These are phyloP conservation scores for Acropora tenuis DNA, from an alignment of 64 coral and sea anemone genomes.

Conservation along the genomic window DNA sequence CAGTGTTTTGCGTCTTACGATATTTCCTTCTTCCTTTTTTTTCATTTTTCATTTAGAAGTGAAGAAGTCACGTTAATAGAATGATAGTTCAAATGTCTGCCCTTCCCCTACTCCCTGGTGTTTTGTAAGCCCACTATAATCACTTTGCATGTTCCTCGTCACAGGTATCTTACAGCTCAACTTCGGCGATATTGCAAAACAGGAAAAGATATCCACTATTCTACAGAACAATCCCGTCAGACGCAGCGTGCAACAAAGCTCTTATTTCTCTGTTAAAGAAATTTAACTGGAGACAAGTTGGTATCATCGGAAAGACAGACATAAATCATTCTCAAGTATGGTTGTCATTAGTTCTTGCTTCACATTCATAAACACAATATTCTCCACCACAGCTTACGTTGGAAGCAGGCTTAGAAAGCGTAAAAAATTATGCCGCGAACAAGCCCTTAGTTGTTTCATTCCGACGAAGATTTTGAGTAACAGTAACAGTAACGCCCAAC, in stretches of 20 bases:
- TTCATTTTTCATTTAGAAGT: too few relatives aligned
- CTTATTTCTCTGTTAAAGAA: constrained; percentile 57
- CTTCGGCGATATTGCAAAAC: constrained; percentile 54
- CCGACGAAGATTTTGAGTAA: too few relatives aligned
- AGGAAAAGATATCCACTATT: constrained; percentile 69
- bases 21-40: too few relatives aligned
- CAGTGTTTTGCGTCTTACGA: too few relatives aligned
- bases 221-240: constrained; percentile 72
- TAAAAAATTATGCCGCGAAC: too few relatives aligned
- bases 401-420: too few relatives aligned
- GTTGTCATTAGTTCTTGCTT: neutral
- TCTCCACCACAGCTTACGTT: neutral
- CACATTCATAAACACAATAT: neutral
- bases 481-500: too few relatives aligned
- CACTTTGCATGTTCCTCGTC: neutral
- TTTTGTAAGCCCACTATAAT: neutral
- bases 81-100: too few relatives aligned
- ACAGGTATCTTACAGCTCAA: constrained; percentile 71
- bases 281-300: constrained; percentile 75
- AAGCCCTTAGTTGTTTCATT: too few relatives aligned
- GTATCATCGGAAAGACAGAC: constrained; percentile 70
- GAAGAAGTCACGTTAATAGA: too few relatives aligned
- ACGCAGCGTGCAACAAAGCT: constrained; percentile 56
- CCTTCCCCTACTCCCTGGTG: too few relatives aligned
- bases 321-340: constrained; percentile 63